These are phyloP conservation scores for Amphipoea lucens DNA, from an alignment of 2,888 invertebrate species.

Conservation along the genomic window DNA sequence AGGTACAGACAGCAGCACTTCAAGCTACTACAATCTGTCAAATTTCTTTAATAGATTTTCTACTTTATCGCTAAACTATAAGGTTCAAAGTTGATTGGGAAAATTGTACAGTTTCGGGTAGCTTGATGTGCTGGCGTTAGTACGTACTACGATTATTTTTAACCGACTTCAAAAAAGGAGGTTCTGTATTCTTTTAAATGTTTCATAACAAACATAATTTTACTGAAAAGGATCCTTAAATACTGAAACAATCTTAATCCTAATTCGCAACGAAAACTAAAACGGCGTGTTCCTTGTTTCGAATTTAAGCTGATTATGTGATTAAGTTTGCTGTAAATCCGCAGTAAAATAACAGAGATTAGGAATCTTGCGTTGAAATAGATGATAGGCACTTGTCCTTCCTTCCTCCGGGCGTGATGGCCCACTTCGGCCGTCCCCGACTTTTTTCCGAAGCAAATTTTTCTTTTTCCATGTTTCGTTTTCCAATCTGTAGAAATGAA, in stretches of 20 bases:
- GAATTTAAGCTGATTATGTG: slow-evolving; percentile 45
- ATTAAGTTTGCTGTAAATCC: slow-evolving; percentile 50
- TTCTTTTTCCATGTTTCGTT: slow-evolving; percentile 49
- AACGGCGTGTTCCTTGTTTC: slow-evolving; percentile 32
- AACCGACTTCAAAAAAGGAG: too few relatives aligned
- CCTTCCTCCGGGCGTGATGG: slow-evolving; percentile 68
- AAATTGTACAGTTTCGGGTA: too few relatives aligned
- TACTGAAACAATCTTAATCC: slow-evolving; percentile 12
- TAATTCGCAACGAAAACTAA: slow-evolving; percentile 32
- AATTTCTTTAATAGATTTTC: too few relatives aligned
- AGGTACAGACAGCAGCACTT: too few relatives aligned
- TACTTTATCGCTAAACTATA: too few relatives aligned
- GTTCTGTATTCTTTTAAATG: neutral
- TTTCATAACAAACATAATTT: neutral
- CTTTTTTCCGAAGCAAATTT: slow-evolving; percentile 59
- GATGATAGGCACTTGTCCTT: slow-evolving; percentile 61
- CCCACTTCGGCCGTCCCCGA: slow-evolving; percentile 68
- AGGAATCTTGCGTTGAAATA: slow-evolving; percentile 52
- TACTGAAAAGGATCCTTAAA: slow-evolving; percentile 9
- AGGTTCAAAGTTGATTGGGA: too few relatives aligned
- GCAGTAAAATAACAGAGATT: slow-evolving; percentile 56
- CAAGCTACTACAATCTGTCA: too few relatives aligned
- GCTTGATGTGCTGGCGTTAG: too few relatives aligned
- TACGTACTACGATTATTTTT: neutral
- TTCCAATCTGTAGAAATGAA: slow-evolving; percentile 34